These are phyloP conservation scores for Antedon mediterranea DNA, from an alignment of 53 echinoderm and acorn worm genomes.

Conservation along the genomic window DNA sequence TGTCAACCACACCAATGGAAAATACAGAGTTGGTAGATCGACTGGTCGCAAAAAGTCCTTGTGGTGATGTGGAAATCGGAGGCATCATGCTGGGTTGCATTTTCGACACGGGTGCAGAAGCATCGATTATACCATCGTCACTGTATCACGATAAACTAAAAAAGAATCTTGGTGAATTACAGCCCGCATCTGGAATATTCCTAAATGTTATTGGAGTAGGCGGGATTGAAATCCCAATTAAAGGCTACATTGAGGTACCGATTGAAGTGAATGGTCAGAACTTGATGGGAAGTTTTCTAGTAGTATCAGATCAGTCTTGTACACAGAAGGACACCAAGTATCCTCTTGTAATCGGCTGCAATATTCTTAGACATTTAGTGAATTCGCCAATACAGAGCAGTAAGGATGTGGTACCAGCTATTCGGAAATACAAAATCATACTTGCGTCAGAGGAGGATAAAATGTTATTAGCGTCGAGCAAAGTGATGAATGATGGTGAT, in stretches of 20 bases:
- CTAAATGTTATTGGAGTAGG: constrained; percentile 4
- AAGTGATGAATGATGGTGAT: too few relatives aligned
- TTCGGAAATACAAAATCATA: neutral
- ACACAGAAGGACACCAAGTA: neutral
- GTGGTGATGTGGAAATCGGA: neutral
- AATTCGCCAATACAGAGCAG: too few relatives aligned
- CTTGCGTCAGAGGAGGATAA: neutral
- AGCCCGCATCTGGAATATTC: neutral
- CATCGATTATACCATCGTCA: constrained; percentile 15
- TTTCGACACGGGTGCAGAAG: constrained; percentile 15
- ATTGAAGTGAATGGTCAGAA: neutral
- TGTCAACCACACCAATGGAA: too few relatives aligned
- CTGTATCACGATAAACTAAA: constrained; percentile 2
- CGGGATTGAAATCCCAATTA: constrained; percentile 2
- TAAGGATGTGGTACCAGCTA: neutral
- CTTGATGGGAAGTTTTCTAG: constrained; percentile 25
- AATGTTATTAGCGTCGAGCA: too few relatives aligned
- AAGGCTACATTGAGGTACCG: constrained; percentile 15
- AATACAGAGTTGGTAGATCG: too few relatives aligned
- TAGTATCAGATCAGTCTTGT: neutral
- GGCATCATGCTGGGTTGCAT: constrained; percentile 4
- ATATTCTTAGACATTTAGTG: neutral
- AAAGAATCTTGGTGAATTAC: neutral
- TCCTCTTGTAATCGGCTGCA: neutral
- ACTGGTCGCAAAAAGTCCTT: constrained; percentile 9